Evolutionary conservation across 37 sponge, comb jelly and placozoan species (phyloP).

Genomic region (Haliclona indistincta): DNA sequence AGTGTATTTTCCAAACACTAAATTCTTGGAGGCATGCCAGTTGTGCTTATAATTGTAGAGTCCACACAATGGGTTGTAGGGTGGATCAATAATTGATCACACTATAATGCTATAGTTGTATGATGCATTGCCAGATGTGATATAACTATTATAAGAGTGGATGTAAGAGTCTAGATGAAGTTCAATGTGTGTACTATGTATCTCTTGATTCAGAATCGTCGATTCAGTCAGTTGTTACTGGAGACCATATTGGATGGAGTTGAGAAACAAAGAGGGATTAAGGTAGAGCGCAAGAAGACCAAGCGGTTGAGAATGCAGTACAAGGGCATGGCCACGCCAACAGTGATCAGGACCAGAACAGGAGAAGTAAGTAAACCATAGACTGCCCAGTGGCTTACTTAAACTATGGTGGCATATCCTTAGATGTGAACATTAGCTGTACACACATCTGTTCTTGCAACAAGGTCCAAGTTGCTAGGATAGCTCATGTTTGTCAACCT

Average conservation of each 20-base stretch:
- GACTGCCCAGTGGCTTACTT: no score
- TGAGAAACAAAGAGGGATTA: constrained; percentile 44
- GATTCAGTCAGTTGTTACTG: constrained; percentile 75
- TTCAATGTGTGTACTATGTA: not conserved
- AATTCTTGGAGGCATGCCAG: no score
- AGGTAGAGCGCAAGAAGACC: constrained; percentile 31
- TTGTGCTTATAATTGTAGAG: no score
- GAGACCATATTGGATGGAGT: constrained; percentile 79
- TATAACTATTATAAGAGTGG: not conserved
- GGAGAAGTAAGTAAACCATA: constrained; percentile 25
- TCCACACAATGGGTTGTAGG: no score
- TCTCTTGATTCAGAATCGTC: constrained; percentile 47
- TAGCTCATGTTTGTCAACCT: no score
- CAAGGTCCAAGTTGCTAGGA: no score
- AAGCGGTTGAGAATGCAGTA: constrained; percentile 71
- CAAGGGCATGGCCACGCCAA: constrained; percentile 69
- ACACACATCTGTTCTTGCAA: no score
- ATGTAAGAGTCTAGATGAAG: not conserved
- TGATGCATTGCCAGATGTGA: not conserved
- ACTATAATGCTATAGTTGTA: not conserved
- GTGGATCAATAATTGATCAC: no score
- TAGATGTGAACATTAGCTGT: no score
- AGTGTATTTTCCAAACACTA: no score
- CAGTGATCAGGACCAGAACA: constrained; percentile 65
- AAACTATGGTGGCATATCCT: no score